Evolutionary conservation across 2,888 invertebrate species (phyloP).

Genomic region (Pardosa pseudoannulata): DNA sequence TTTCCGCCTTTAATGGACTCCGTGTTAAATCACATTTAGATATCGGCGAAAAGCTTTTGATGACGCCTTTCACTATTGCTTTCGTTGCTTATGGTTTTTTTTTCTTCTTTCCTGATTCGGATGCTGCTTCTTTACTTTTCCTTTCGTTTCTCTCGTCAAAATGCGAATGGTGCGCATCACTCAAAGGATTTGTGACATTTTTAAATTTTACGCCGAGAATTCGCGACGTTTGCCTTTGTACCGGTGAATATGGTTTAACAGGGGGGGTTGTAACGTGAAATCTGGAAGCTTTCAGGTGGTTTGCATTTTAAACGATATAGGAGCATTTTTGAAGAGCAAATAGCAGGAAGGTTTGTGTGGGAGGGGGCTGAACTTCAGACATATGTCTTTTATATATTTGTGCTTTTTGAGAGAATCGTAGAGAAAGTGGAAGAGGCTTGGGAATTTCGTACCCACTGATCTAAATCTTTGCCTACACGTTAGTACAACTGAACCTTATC

Average conservation of each 20-base stretch:
- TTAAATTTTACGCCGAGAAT: background rate
- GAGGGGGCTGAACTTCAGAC: too few relatives aligned
- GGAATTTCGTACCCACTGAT: too few relatives aligned
- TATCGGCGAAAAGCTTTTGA: conserved; percentile 4
- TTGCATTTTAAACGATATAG: too few relatives aligned
- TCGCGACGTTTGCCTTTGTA: background rate
- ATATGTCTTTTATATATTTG: too few relatives aligned
- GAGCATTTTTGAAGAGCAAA: too few relatives aligned
- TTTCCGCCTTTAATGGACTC: conserved; percentile 6
- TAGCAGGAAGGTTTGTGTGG: too few relatives aligned
- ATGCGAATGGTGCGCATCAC: background rate
- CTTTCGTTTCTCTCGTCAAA: background rate
- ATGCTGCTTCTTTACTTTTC: background rate
- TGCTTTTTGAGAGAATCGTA: too few relatives aligned
- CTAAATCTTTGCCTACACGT: too few relatives aligned
- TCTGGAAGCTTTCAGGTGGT: too few relatives aligned
- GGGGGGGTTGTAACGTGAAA: background rate
- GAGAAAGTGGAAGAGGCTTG: too few relatives aligned
- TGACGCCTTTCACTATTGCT: background rate
- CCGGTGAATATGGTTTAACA: background rate
- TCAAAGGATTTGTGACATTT: background rate
- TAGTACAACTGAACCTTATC: too few relatives aligned
- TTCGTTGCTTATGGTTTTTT: too few relatives aligned
- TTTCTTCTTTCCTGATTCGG: background rate
- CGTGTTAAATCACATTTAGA: conserved; percentile 12